Evolutionary conservation across 2,797 vertebrate species (phyloP).

Genomic region (Paedocypris micromegethes): DNA sequence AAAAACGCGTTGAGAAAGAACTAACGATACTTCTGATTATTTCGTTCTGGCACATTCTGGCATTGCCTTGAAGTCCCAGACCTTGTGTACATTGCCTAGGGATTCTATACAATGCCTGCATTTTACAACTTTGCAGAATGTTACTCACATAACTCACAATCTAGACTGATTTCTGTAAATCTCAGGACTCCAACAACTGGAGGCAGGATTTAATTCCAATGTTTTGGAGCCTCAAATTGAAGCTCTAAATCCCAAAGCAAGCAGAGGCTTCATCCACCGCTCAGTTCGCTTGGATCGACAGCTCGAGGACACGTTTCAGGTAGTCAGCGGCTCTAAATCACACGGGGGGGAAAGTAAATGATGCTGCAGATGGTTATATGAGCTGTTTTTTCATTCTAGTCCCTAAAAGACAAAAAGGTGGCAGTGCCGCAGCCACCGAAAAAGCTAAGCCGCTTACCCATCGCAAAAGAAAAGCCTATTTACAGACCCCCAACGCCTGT

Average conservation of each 20-base stretch:
- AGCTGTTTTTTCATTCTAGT: conserved; percentile 57
- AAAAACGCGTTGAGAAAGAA: too few species aligned
- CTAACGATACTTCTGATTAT: too few species aligned
- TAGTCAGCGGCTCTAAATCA: conserved; percentile 51
- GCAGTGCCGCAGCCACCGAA: conserved; percentile 42
- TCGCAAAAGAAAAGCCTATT: conserved; percentile 65
- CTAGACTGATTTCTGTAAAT: conserved; percentile 1
- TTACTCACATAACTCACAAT: background rate
- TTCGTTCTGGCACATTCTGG: too few species aligned
- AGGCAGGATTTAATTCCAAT: conserved; percentile 67
- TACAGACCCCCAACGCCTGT: conserved; percentile 73
- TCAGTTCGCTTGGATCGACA: conserved; percentile 60
- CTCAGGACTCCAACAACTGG: conserved; percentile 74
- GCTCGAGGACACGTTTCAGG: conserved; percentile 74
- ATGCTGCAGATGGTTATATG: background rate
- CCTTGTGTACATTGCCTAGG: too few species aligned
- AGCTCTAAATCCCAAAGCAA: conserved; percentile 58
- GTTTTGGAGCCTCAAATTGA: conserved; percentile 58
- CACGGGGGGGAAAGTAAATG: background rate
- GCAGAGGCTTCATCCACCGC: conserved; percentile 58
- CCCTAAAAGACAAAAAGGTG: conserved; percentile 62
- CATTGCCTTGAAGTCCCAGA: too few species aligned
- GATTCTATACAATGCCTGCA: too few species aligned
- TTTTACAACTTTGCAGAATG: too few species aligned
- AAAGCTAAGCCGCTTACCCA: conserved; percentile 64